Conservation (phyloP, 1,140 invertebrate species). For the Lepidurus apus region DNA sequence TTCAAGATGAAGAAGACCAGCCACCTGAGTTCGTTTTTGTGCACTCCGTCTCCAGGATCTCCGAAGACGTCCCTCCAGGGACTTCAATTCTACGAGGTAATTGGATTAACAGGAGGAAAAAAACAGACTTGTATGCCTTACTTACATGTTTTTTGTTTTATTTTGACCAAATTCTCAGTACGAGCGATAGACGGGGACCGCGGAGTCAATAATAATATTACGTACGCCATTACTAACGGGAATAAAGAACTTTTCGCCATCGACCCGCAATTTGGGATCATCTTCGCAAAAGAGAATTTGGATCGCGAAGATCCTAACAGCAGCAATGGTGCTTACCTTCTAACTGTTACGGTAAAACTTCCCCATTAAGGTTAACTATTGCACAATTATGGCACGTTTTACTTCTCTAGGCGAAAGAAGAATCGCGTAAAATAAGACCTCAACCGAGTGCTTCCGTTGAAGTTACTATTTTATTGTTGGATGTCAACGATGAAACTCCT, state of each 20-base stretch:
- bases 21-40: conserved; percentile 83
- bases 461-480: conserved; percentile 85
- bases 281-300: conserved; percentile 67
- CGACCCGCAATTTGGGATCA: conserved; percentile 68
- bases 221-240: conserved; percentile 72
- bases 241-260: conserved; percentile 64
- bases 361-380: background rate
- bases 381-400: conserved; percentile 30
- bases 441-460: conserved; percentile 74
- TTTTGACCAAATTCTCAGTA: conserved; percentile 52
- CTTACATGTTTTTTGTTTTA: conserved; percentile 25
- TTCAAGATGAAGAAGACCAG: conserved; percentile 83
- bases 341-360: conserved; percentile 65
- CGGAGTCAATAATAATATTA: conserved; percentile 81
- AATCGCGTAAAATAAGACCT: conserved; percentile 55
- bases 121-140: conserved; percentile 16
- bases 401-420: conserved; percentile 59
- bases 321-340: conserved; percentile 76
- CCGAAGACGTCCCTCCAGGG: conserved; percentile 74
- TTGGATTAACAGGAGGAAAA: no score
- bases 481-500: conserved; percentile 91
- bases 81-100: conserved; percentile 73
- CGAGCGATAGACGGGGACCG: conserved; percentile 85
- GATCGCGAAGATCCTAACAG: conserved; percentile 76
- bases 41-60: conserved; percentile 75